Evolutionary conservation across 2,113 vertebrate species (phyloP).

Genomic region (Poeciliopsis occidentalis): DNA sequence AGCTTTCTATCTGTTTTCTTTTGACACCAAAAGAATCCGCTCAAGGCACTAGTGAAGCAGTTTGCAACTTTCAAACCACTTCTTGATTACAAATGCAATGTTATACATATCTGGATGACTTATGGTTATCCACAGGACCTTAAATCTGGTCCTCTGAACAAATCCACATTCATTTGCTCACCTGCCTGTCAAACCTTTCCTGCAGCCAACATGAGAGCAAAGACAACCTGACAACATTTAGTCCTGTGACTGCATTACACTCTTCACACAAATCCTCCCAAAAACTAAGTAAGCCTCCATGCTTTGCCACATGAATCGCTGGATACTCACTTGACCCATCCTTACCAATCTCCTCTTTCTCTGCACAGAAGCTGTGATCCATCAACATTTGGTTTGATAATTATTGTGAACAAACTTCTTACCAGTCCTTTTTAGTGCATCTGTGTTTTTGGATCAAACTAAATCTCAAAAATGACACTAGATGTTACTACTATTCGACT

Average conservation of each 20-base stretch:
- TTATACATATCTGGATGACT: background rate
- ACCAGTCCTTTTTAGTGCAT: background rate
- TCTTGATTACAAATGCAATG: background rate
- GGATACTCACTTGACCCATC: too few species aligned
- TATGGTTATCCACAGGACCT: background rate
- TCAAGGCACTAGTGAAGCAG: background rate
- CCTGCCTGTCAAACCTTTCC: background rate
- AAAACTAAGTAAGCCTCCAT: too few species aligned
- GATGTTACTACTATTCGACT: background rate
- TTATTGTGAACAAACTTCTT: background rate
- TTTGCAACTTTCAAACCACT: background rate
- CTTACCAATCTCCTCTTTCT: background rate
- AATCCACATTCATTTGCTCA: background rate
- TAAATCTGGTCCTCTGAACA: background rate
- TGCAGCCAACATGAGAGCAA: background rate
- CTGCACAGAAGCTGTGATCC: background rate
- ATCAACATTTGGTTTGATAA: background rate
- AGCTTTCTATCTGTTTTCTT: background rate
- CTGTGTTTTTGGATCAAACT: background rate
- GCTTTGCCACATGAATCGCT: too few species aligned
- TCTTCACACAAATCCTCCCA: background rate
- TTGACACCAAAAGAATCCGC: background rate
- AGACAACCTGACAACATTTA: background rate
- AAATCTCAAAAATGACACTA: background rate
- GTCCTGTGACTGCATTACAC: background rate